Evolutionary conservation across 2,113 vertebrate species (phyloP).

Genomic region (Vireo altiloquus): DNA sequence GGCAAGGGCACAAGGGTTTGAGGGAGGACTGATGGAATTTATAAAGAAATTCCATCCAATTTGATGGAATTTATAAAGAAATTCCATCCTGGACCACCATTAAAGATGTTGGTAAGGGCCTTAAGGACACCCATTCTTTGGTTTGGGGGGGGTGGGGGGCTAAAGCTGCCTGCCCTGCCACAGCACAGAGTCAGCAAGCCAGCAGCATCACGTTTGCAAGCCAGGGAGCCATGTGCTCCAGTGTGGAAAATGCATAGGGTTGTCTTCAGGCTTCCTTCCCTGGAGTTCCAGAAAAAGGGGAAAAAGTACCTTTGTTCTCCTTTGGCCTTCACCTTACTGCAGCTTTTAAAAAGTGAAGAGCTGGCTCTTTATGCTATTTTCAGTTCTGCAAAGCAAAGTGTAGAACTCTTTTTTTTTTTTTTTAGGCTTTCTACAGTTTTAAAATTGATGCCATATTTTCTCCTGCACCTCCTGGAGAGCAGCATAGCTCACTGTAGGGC

Average conservation of each 20-base stretch:
- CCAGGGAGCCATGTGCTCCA: not conserved
- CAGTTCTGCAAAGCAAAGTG: not conserved
- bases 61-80: not conserved
- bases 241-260: not conserved
- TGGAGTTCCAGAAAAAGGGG: not conserved
- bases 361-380: not conserved
- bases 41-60: not conserved
- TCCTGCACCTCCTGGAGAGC: not conserved
- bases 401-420: not conserved
- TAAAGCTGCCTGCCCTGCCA: not conserved
- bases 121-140: not conserved
- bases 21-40: not conserved
- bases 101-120: not conserved
- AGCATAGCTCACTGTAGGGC: rapidly evolving
- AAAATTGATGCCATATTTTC: not conserved
- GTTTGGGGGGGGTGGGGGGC: not conserved
- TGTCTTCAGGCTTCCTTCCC: not conserved
- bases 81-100: not conserved
- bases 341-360: not conserved
- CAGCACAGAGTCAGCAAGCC: not conserved
- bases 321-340: not conserved
- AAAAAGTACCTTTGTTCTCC: not conserved
- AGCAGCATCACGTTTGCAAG: not conserved
- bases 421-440: not conserved
- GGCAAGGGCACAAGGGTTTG: not conserved